Evolutionary conservation across 2,797 vertebrate species (phyloP), one percentile per base, ranked within the genome.

Genomic region (Diplodus sargus): DNA sequence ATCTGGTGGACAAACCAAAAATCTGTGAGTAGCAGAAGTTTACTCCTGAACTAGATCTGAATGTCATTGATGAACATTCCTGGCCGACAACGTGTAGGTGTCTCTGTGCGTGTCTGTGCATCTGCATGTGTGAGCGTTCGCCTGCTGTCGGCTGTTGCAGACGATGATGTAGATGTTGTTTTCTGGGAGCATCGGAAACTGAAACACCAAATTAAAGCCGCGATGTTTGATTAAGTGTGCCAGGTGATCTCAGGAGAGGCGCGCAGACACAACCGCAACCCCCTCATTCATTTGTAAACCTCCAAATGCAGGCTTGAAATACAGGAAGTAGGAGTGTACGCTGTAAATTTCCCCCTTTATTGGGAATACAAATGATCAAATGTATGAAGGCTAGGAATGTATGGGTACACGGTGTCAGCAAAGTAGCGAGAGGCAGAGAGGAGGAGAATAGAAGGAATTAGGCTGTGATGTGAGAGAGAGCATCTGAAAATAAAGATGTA

Each of bases 331-430:
- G 93, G 91, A 90, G 93, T 92, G 91, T 86, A 83, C 65, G 87
- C 87, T 83, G 91, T 92, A 93, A 91, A 93, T 90, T 76, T 30
- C 80, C 83, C 88, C 86, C 90, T 91, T 94, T 94, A 95, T 94
- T 95, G 93, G 91, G 92, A 94, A 93, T 88, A 88, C 92, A 92
- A 88, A 92, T 89, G 92, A 95, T 95, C 93, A 95, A 95, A 94
- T 92, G 83, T 82, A 68, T 43, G 77, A 88, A 74, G 88, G 86
- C 81, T 89, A 85, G 82, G 88, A 93, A 87, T 77, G 91, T 85
- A 91, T 84, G 87, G 89, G 91, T 90, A 92, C 91, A 91, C 76
- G 70, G 90, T 89, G 93, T 93, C 90, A 91, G 92, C 87, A 90
- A 93, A 93, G 91, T 78, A 87, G 90, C 82, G 85, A 53, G 87